phyloP scores from a whole-genome alignment of 2,888 invertebrate species.

The Gortyna flavago region DNA sequence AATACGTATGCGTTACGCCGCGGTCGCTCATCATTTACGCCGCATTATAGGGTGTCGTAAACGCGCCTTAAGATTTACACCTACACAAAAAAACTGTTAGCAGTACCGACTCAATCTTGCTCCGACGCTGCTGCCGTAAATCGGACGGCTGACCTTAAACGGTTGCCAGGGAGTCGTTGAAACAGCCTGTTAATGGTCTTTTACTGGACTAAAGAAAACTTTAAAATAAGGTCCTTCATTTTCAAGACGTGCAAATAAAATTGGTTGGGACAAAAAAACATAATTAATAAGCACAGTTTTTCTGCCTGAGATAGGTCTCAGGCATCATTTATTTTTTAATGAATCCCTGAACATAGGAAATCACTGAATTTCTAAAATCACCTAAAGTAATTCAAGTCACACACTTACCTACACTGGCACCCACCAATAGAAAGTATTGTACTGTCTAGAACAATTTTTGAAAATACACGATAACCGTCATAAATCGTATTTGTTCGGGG shows the following conservation, averaged over 20 bases:
- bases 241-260: neutral
- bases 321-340: neutral
- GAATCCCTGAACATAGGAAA: neutral
- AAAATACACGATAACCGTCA: constrained; percentile 10
- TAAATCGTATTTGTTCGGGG: constrained; percentile 51
- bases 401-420: too few relatives aligned
- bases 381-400: neutral
- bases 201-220: constrained; percentile 10
- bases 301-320: too few relatives aligned
- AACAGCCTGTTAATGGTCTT: constrained; percentile 55
- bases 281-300: neutral
- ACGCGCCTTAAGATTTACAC: constrained; percentile 86
- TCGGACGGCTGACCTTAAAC: constrained; percentile 75
- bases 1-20: constrained; percentile 50
- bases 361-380: neutral
- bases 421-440: neutral
- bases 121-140: constrained; percentile 77
- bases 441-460: neutral
- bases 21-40: constrained; percentile 66
- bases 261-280: too few relatives aligned
- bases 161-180: constrained; percentile 59
- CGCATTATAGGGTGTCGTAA: constrained; percentile 78
- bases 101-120: constrained; percentile 81
- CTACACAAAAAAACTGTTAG: constrained; percentile 89
- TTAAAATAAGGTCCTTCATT: neutral